Percentiles rank a stretch among this genome's conserved stretches.
These are phyloP conservation scores for Eudorcas thomsonii DNA, from an alignment of 2,113 vertebrate species.

Conservation along the genomic window DNA sequence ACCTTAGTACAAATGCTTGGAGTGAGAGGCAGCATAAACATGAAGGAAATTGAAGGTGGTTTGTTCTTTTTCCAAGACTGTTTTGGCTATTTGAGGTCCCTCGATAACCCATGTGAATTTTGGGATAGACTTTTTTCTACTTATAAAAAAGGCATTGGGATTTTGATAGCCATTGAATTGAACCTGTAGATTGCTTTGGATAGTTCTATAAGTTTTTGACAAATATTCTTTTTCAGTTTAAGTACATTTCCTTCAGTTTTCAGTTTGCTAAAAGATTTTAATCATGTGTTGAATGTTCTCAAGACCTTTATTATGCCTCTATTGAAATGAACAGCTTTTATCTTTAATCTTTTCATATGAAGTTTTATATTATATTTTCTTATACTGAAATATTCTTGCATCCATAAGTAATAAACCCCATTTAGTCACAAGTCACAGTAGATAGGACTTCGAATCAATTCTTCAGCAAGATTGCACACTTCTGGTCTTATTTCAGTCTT, in stretches of 20 bases:
- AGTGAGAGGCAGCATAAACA: not conserved
- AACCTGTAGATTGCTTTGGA: not conserved
- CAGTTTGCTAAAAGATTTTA: not conserved
- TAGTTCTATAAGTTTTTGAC: not conserved
- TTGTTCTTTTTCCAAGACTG: not conserved
- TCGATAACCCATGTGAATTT: not conserved
- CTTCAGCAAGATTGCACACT: not conserved
- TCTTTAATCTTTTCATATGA: not conserved
- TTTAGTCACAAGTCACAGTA: not conserved
- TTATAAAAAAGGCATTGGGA: not conserved
- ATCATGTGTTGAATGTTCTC: not conserved
- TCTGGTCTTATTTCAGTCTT: not conserved
- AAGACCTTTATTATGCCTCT: not conserved
- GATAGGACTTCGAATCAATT: not conserved
- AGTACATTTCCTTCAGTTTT: not conserved
- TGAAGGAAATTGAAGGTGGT: not conserved
- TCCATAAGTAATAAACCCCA: not conserved
- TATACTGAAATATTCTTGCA: not conserved
- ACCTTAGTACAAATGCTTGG: not conserved
- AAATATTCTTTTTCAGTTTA: not conserved
- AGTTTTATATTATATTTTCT: not conserved
- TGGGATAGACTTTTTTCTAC: not conserved
- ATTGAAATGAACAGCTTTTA: not conserved
- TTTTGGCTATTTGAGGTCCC: not conserved
- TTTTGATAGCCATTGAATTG: not conserved